Evolutionary conservation across 2,888 invertebrate genomes (phyloP).

Genomic region (Lasioglossum morio): DNA sequence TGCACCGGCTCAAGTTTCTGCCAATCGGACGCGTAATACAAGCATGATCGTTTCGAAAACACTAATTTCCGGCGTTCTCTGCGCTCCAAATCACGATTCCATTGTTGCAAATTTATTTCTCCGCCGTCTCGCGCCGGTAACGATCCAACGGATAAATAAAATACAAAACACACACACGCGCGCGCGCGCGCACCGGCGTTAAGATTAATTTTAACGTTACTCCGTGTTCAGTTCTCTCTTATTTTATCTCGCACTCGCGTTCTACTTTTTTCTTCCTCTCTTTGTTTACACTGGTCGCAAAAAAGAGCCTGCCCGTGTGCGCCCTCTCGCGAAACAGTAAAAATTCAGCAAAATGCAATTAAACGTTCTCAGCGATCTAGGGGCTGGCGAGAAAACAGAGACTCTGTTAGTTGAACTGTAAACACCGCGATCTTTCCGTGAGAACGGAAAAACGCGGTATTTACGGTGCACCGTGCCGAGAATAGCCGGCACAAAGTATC

Average conservation of each 20-base stretch:
- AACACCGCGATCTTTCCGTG: slow-evolving; percentile 16
- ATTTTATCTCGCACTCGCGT: neutral
- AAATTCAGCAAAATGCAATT: slow-evolving; percentile 33
- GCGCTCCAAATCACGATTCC: neutral
- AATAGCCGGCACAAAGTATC: neutral
- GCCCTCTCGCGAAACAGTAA: neutral
- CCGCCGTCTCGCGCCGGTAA: neutral
- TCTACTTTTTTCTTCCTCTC: neutral
- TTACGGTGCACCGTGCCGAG: neutral
- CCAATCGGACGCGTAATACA: slow-evolving; percentile 19
- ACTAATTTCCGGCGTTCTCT: neutral
- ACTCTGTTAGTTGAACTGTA: slow-evolving; percentile 6
- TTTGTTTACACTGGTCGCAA: neutral
- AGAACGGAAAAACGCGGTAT: neutral
- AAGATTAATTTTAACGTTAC: neutral
- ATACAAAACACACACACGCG: neutral
- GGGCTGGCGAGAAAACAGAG: slow-evolving; percentile 13
- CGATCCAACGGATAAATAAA: neutral
- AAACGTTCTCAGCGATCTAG: slow-evolving; percentile 16
- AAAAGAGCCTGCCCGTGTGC: neutral
- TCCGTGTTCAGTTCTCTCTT: neutral
- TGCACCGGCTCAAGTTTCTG: neutral
- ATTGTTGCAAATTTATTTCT: slow-evolving; percentile 4
- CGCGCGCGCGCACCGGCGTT: neutral
- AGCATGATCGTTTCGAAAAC: neutral